Evolutionary conservation across 1,140 invertebrate genomes (phyloP).

Genomic region (Conopomorpha cramerella): DNA sequence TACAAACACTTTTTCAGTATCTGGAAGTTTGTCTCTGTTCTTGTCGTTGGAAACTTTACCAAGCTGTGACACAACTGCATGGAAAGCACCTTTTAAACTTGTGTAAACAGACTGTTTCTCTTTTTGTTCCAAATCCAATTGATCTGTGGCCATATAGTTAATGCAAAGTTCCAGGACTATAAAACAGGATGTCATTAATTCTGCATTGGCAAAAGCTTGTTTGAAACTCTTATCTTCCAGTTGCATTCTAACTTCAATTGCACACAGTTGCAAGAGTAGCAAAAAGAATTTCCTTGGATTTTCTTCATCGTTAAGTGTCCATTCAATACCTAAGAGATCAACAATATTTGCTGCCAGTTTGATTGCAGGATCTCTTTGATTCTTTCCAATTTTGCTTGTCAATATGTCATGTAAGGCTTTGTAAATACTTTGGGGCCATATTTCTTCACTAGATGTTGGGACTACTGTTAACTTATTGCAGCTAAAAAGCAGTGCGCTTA

Average conservation of each 20-base stretch:
- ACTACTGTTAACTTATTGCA: slow-evolving; percentile 69
- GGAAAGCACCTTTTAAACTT: slow-evolving; percentile 87
- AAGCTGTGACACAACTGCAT: slow-evolving; percentile 77
- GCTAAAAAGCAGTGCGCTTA: slow-evolving; percentile 75
- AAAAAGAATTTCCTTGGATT: slow-evolving; percentile 83
- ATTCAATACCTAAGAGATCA: slow-evolving; percentile 82
- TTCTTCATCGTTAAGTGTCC: slow-evolving; percentile 77
- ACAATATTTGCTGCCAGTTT: slow-evolving; percentile 80
- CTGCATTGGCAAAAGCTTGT: slow-evolving; percentile 73
- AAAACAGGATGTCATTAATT: slow-evolving; percentile 83
- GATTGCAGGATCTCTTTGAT: slow-evolving; percentile 85
- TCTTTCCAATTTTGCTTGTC: slow-evolving; percentile 83
- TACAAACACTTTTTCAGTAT: slow-evolving; percentile 75
- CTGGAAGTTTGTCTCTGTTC: slow-evolving; percentile 64
- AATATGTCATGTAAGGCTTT: slow-evolving; percentile 82
- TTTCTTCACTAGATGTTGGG: slow-evolving; percentile 67
- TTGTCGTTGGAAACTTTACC: slow-evolving; percentile 76
- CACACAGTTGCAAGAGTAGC: slow-evolving; percentile 81
- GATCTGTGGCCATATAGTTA: slow-evolving; percentile 79
- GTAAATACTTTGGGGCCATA: slow-evolving; percentile 78
- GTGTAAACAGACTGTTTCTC: slow-evolving; percentile 89
- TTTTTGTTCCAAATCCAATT: slow-evolving; percentile 82
- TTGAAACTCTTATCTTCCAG: slow-evolving; percentile 85
- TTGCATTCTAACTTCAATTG: slow-evolving; percentile 92
- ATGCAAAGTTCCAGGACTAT: slow-evolving; percentile 81